A percentile compares a stretch with the other conserved stretches of the same genome.
Evolutionary conservation across 2,888 invertebrate species (phyloP).

Genomic region (Drosophila prolongata): DNA sequence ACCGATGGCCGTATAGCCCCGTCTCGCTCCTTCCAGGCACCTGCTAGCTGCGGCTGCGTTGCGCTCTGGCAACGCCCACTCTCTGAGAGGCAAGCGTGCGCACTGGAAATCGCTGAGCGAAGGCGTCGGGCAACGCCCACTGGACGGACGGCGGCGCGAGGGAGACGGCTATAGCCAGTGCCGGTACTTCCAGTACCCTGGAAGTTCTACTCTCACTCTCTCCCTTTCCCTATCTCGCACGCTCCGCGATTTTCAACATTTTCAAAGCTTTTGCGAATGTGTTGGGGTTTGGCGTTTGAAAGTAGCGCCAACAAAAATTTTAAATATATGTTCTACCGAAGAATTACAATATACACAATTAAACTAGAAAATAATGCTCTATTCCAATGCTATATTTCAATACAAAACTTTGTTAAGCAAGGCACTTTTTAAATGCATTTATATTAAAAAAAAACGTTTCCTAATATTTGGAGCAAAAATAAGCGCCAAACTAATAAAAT

Average conservation of each 20-base stretch:
- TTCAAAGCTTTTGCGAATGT: constrained; percentile 38
- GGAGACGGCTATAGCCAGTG: constrained; percentile 31
- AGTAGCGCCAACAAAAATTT: constrained; percentile 34
- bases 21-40: constrained; percentile 75
- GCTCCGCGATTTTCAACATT: constrained; percentile 39
- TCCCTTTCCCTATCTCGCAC: constrained; percentile 13
- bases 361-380: too few relatives aligned
- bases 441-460: too few relatives aligned
- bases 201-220: constrained; percentile 18
- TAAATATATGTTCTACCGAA: not conserved
- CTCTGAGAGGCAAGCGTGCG: constrained; percentile 73
- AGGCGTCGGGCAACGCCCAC: constrained; percentile 59
- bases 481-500: too few relatives aligned
- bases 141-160: constrained; percentile 35
- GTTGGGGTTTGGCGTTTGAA: constrained; percentile 42
- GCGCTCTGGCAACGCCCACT: constrained; percentile 74
- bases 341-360: not conserved
- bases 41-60: constrained; percentile 73
- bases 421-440: too few relatives aligned
- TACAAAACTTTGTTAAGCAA: too few relatives aligned
- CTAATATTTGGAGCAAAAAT: too few relatives aligned
- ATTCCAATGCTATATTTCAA: too few relatives aligned
- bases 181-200: constrained; percentile 37
- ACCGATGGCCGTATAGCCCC: constrained; percentile 36
- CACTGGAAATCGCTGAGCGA: constrained; percentile 53